Conservation (phyloP, 2,888 invertebrate genomes). For the Sinopyrophorus schimmeli region DNA sequence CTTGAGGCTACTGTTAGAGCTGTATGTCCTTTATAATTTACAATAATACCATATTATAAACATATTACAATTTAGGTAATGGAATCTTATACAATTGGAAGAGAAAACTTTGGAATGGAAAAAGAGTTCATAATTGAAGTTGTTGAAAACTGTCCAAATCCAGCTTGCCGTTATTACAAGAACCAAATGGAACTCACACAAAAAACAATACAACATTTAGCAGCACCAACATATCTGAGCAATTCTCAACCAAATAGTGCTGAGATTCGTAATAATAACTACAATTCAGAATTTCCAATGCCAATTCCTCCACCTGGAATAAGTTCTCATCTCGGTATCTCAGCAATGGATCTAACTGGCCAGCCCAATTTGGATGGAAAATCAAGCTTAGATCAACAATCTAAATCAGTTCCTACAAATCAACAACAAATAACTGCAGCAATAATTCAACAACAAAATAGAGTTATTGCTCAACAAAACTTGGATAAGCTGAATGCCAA, state of each 20-base stretch:
- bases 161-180: conserved; percentile 85
- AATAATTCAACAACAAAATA: conserved; percentile 68
- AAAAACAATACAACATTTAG: conserved; percentile 71
- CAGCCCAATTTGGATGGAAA: conserved; percentile 48
- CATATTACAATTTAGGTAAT: conserved; percentile 63
- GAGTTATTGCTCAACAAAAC: conserved; percentile 62
- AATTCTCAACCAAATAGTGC: conserved; percentile 48
- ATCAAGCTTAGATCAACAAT: conserved; percentile 47
- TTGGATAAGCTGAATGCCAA: conserved; percentile 63
- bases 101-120: conserved; percentile 86
- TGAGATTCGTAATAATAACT: conserved; percentile 50
- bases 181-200: conserved; percentile 76
- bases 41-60: no score
- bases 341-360: conserved; percentile 52
- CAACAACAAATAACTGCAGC: conserved; percentile 64
- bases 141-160: conserved; percentile 86
- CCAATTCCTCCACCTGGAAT: conserved; percentile 49
- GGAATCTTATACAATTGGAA: conserved; percentile 82
- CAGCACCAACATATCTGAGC: conserved; percentile 56
- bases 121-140: conserved; percentile 88
- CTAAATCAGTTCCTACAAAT: conserved; percentile 52
- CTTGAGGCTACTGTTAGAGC: conserved; percentile 83
- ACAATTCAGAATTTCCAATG: conserved; percentile 43
- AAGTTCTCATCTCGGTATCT: conserved; percentile 46
- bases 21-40: conserved; percentile 62